Evolutionary conservation across 2,113 vertebrate species (phyloP), one percentile per base, ranked within the genome.

Genomic region (Pachypanchax playfairii): DNA sequence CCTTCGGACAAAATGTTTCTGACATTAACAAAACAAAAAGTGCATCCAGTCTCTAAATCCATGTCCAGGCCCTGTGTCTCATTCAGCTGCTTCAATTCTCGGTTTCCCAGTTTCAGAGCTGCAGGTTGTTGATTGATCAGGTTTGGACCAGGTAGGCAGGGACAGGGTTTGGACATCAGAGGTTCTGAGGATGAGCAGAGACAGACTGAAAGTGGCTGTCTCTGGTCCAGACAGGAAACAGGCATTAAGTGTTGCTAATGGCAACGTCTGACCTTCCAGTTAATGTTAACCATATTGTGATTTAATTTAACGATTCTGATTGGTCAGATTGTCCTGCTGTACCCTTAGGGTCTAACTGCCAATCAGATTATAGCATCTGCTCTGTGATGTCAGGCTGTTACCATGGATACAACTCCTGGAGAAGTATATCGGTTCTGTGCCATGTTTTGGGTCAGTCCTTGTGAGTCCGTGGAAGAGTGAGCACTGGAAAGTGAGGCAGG

Each of bases 311-410:
- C 53, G 1, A 4, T 29, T 70, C 64, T 4, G 35, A 79, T 77
- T 79, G 77, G 77, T 47, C 17, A 2, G 2, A 14, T 47, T 17
- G 39, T 29, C 14, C 18, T 43, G 9, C 3, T 7, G 1, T 80
- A 20, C 79, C 85, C 79, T 70, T 21, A 1, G 72, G 85, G 71
- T 55, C 36, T 9, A 13, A 38, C 7, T 20, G 56, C 85, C 82
- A 85, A 85, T 87, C 65, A 17, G 48, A 85, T 87, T 87, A 85
- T 21, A 41, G 11, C 2, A 0, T 58, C 64, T 82, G 75, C 20
- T 57, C 7, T 0, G 14, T 75, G 69, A 73, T 35, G 52, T 73
- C 38, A 59, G n/a, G 3, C 39, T 0, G 56, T 79, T 52, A 12
- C 65, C 10, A 7, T 8, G 25, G 77, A 75, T 50, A 65, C 14